Evolutionary conservation across 2,888 invertebrate species (phyloP).

Genomic region (Platerodrilus igneus): DNA sequence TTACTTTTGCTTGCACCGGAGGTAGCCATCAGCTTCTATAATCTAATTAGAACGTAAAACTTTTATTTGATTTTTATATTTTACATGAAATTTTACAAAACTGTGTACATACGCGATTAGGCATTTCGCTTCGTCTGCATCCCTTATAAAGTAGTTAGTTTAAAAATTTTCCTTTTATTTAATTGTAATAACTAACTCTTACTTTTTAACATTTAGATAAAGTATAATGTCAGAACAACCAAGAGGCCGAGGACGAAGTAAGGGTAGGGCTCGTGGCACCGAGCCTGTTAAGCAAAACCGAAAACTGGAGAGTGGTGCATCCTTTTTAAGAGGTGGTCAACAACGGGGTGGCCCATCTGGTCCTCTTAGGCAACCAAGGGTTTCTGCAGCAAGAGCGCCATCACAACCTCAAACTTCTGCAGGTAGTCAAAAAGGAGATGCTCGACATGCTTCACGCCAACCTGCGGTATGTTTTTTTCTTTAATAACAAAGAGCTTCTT

Average conservation of each 20-base stretch:
- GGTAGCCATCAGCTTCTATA: too few species aligned
- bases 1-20: too few species aligned
- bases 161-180: too few species aligned
- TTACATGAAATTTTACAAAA: too few species aligned
- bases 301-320: conserved; percentile 2
- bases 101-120: too few species aligned
- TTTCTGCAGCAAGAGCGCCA: conserved; percentile 4
- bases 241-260: conserved; percentile 29
- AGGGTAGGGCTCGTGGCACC: conserved; percentile 21
- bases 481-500: background rate
- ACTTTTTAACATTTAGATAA: too few species aligned
- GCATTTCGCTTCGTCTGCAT: too few species aligned
- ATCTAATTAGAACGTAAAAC: too few species aligned
- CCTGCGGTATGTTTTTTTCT: background rate
- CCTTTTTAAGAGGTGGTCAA: conserved; percentile 4
- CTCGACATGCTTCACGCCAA: conserved; percentile 22
- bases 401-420: conserved; percentile 13
- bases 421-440: conserved; percentile 28
- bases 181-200: too few species aligned
- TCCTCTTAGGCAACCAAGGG: conserved; percentile 16
- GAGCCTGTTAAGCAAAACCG: too few species aligned
- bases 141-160: too few species aligned
- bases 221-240: conserved; percentile 17
- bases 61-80: too few species aligned
- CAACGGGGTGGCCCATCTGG: conserved; percentile 7